These are phyloP conservation scores for Galaxias olidus DNA, from an alignment of 2,797 vertebrate genomes.

Conservation along the genomic window DNA sequence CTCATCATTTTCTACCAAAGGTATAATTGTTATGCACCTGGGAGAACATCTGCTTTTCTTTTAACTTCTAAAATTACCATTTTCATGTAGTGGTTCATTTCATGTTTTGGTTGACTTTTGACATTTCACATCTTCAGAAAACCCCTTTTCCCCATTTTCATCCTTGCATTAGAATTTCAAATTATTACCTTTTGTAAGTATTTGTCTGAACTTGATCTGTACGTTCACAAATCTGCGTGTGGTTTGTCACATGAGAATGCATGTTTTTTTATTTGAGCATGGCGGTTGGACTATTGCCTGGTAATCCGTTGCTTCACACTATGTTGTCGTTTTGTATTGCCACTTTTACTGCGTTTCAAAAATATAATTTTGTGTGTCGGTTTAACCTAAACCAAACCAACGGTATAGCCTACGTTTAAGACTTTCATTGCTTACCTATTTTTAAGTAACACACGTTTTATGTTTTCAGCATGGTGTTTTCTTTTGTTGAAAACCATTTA, in stretches of 20 bases:
- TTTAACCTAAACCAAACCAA: background rate
- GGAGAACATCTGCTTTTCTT: background rate
- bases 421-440: too few relatives aligned
- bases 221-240: background rate
- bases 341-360: too few relatives aligned
- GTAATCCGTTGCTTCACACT: too few relatives aligned
- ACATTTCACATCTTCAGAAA: conserved; percentile 28
- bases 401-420: too few relatives aligned
- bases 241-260: too few relatives aligned
- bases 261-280: too few relatives aligned
- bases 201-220: background rate
- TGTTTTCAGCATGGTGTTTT: background rate
- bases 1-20: background rate
- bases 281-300: too few relatives aligned
- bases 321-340: too few relatives aligned
- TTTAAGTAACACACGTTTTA: background rate
- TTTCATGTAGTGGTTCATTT: background rate
- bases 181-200: conserved; percentile 57
- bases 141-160: conserved; percentile 3
- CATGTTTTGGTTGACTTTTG: conserved; percentile 8
- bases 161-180: conserved; percentile 50
- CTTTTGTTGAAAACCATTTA: background rate
- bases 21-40: too few relatives aligned
- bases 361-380: background rate
- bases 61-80: background rate